A percentile compares a stretch with the other conserved stretches of the same genome.
These are phyloP conservation scores for Apaloderma vittatum DNA, from an alignment of 2,113 vertebrate species.

Conservation along the genomic window DNA sequence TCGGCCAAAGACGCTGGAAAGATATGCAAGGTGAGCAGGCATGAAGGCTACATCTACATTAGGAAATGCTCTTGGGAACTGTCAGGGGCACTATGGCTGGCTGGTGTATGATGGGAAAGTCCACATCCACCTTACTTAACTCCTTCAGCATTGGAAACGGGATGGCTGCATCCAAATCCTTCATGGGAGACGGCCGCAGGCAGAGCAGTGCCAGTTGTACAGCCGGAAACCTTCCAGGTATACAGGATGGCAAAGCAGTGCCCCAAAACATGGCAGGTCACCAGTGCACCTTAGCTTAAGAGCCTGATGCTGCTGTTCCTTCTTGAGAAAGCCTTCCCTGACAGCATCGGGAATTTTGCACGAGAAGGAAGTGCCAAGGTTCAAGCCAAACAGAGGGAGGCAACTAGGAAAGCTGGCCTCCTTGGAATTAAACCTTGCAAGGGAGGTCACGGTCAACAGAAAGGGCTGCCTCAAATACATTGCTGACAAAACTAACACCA, in stretches of 20 bases:
- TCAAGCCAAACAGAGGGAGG: background rate
- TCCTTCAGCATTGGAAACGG: rapidly evolving
- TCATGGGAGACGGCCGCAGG: rapidly evolving
- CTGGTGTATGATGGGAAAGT: background rate
- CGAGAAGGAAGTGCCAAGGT: background rate
- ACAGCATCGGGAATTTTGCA: background rate
- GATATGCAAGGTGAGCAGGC: background rate
- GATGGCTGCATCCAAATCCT: background rate
- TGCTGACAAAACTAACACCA: too few relatives aligned
- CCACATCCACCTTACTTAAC: background rate
- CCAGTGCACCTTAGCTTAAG: background rate
- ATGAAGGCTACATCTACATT: background rate
- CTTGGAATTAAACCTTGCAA: too few relatives aligned
- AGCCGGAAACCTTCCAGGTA: background rate
- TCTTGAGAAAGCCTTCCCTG: background rate
- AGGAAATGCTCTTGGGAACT: background rate
- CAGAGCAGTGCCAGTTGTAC: background rate
- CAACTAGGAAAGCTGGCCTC: too few relatives aligned
- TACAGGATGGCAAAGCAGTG: rapidly evolving
- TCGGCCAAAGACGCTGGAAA: background rate
- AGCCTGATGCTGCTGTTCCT: background rate
- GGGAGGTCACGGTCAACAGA: too few relatives aligned
- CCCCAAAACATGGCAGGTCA: background rate
- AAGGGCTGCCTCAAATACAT: too few relatives aligned
- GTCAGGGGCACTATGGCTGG: background rate